Conservation (phyloP, 2,797 vertebrate species). For the Siniperca scherzeri region DNA sequence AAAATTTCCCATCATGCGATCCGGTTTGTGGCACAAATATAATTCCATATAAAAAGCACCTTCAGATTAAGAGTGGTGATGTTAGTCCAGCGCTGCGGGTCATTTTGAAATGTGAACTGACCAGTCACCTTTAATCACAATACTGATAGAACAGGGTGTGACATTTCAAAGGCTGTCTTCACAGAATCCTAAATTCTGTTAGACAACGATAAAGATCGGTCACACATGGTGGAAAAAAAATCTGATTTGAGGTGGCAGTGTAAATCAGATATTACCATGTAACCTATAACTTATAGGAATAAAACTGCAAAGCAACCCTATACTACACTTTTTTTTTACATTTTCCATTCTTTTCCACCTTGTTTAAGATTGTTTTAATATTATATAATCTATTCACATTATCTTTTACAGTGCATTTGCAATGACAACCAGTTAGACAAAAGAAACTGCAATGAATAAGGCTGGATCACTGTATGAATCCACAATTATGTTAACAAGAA, state of each 20-base stretch:
- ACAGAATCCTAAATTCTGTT: constrained; percentile 39
- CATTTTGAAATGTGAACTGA: constrained; percentile 35
- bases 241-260: constrained; percentile 67
- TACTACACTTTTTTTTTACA: constrained; percentile 36
- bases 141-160: constrained; percentile 33
- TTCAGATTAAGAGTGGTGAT: constrained; percentile 49
- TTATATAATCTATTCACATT: constrained; percentile 71
- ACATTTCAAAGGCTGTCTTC: constrained; percentile 25
- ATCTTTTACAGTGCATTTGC: constrained; percentile 73
- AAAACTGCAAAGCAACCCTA: constrained; percentile 58
- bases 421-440: constrained; percentile 62
- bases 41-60: constrained; percentile 50
- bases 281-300: constrained; percentile 44
- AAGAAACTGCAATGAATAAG: constrained; percentile 73
- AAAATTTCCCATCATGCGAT: constrained; percentile 10
- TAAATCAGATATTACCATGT: constrained; percentile 57
- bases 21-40: constrained; percentile 33
- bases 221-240: constrained; percentile 34
- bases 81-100: constrained; percentile 28
- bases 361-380: constrained; percentile 69
- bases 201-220: constrained; percentile 21
- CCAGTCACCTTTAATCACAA: constrained; percentile 35
- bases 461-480: constrained; percentile 76
- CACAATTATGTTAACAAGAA: constrained; percentile 67
- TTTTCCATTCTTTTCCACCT: constrained; percentile 65